Base-by-base conservation (phyloP, 1,140 invertebrate species). In the Idris sp. region DNA sequence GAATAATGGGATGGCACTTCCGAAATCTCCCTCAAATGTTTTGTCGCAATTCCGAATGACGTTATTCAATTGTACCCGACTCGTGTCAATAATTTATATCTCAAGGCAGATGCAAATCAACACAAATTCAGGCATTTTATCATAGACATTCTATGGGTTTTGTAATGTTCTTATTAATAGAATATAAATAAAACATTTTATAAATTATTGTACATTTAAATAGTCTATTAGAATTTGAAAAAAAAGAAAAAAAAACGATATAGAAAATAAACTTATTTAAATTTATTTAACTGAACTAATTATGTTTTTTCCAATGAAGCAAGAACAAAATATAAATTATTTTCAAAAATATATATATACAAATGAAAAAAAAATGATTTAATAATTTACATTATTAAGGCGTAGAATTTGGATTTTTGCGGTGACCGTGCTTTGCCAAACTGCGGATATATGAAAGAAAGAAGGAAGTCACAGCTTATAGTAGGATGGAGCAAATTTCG, bases 401-500 rank as follows among this genome's bases (percentile, higher is more conserved):
- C 16, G 11, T 28, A 31, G 22, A 5, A 16, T 41, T 46, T 41
- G 28, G 19, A 35, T n/a, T 31, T 49, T 73, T 73, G 69, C 30
- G 69, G 59, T 65, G 65, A 73, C 53, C 49, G 41, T 26, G 15
- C 54, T 43, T 2, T 49, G n/a, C n/a, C 11, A 22, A 64, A 40
- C 14, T 46, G 28, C n/a, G n/a, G n/a, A n/a, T n/a, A n/a, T 26
- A 40, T 33, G 59, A 35, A 61, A 62, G n/a, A n/a, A n/a, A n/a
- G n/a, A 33, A 61, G 56, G 54, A 67, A 56, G 33, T 56, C 48
- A 48, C 22, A 61, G 56, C 7, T 22, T 68, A n/a, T n/a, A 35
- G 16, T 54, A 48, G 61, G 68, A 49, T 40, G 51, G 38, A 71
- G 56, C 33, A 79, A 79, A 79, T 81, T 80, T 83, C 76, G 80